Conservation (phyloP, 2,113 vertebrate genomes). For the Romanogobio albipinnatus region DNA sequence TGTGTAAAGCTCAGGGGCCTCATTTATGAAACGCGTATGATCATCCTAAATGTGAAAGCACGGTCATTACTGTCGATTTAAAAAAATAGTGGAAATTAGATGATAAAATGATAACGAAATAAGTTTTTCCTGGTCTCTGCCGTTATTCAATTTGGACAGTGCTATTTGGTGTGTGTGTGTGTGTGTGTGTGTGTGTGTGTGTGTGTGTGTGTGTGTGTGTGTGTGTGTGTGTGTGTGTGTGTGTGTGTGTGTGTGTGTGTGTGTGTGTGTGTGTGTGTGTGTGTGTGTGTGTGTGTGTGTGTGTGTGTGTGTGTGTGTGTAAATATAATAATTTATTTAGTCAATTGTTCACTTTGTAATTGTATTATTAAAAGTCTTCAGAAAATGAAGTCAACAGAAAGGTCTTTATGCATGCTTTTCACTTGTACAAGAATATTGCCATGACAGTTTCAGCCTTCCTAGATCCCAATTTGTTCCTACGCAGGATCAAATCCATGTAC, state of each 20-base stretch:
- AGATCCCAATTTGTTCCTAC: neutral
- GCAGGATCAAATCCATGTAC: conserved; percentile 8
- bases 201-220: neutral
- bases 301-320: neutral
- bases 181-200: neutral
- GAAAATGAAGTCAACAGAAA: neutral
- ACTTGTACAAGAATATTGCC: neutral
- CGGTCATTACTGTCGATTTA: too few species aligned
- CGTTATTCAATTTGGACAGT: neutral
- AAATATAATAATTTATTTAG: neutral
- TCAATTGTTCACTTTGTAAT: neutral
- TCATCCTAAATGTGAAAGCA: neutral
- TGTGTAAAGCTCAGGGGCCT: neutral
- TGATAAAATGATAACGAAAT: too few species aligned
- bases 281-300: neutral
- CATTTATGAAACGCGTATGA: neutral
- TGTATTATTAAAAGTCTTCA: neutral
- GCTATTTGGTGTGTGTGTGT: neutral
- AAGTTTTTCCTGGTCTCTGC: neutral
- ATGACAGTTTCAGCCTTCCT: conserved; percentile 1
- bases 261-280: neutral
- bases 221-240: neutral
- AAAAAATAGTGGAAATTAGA: too few species aligned
- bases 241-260: neutral
- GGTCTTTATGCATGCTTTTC: neutral